Evolutionary conservation across 2,888 invertebrate genomes (phyloP).

Genomic region (Eristalinus sepulchralis): DNA sequence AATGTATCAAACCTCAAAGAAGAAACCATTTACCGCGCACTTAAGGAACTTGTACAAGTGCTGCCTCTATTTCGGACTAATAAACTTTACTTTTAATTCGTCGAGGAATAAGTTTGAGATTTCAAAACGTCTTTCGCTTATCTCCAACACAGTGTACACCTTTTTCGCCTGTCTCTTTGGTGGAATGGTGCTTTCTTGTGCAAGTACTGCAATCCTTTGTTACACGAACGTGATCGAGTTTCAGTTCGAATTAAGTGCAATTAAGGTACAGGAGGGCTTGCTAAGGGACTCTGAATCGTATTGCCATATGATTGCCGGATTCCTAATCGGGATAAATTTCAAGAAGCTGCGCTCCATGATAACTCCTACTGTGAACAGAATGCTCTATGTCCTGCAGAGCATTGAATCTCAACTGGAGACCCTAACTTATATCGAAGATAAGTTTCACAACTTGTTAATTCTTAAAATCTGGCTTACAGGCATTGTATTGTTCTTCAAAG

Average conservation of each 20-base stretch:
- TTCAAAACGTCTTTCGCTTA: background rate
- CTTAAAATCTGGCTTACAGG: background rate
- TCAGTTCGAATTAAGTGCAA: background rate
- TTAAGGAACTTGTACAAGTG: background rate
- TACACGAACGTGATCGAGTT: background rate
- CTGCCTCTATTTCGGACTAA: background rate
- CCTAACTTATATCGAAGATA: background rate
- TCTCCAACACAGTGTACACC: background rate
- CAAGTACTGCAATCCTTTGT: background rate
- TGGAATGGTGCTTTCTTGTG: background rate
- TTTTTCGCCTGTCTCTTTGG: background rate
- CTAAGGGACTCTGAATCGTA: background rate
- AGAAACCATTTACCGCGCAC: background rate
- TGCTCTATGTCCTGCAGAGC: background rate
- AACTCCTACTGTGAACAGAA: background rate
- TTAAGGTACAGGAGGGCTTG: background rate
- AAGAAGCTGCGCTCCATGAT: background rate
- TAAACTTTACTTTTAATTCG: background rate
- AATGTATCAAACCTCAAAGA: background rate
- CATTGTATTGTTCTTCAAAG: background rate
- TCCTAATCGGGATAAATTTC: background rate
- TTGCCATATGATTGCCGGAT: background rate
- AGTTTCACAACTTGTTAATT: background rate
- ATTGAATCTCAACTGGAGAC: background rate
- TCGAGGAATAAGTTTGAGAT: background rate